phyloP scores from a whole-genome alignment of 1,140 invertebrate species.

The Penaeus chinensis region DNA sequence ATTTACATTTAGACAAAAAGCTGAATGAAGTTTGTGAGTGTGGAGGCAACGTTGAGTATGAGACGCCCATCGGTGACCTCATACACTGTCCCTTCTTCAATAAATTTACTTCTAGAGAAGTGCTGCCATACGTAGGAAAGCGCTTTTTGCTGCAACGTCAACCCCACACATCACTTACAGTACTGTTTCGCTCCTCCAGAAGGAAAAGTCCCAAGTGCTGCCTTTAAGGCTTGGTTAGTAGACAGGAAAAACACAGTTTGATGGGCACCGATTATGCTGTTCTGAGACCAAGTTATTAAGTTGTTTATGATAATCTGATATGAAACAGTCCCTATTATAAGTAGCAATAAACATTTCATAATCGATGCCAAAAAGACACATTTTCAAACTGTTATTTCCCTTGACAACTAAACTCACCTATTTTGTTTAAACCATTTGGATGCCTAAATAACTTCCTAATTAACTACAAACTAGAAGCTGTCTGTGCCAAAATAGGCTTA shows the following conservation, averaged over 20 bases:
- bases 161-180: conserved; percentile 37
- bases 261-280: too few relatives aligned
- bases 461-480: conserved; percentile 54
- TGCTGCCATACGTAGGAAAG: too few relatives aligned
- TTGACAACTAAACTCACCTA: conserved; percentile 20
- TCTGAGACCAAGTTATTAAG: too few relatives aligned
- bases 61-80: conserved; percentile 5
- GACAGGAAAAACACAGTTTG: conserved; percentile 28
- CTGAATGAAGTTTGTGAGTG: conserved; percentile 54
- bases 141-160: background rate
- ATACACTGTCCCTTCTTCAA: conserved; percentile 12
- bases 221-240: conserved; percentile 36
- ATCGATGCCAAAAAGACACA: too few relatives aligned
- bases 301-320: too few relatives aligned
- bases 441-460: conserved; percentile 46
- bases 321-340: too few relatives aligned
- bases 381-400: too few relatives aligned
- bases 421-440: conserved; percentile 48
- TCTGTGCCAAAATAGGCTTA: conserved; percentile 56
- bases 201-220: conserved; percentile 32
- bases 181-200: conserved; percentile 25
- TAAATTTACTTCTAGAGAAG: too few relatives aligned
- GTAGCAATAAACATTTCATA: too few relatives aligned
- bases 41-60: conserved; percentile 36
- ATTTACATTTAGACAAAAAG: conserved; percentile 60